phyloP scores from a whole-genome alignment of 2,888 invertebrate species.

The Blastobasis adustella region DNA sequence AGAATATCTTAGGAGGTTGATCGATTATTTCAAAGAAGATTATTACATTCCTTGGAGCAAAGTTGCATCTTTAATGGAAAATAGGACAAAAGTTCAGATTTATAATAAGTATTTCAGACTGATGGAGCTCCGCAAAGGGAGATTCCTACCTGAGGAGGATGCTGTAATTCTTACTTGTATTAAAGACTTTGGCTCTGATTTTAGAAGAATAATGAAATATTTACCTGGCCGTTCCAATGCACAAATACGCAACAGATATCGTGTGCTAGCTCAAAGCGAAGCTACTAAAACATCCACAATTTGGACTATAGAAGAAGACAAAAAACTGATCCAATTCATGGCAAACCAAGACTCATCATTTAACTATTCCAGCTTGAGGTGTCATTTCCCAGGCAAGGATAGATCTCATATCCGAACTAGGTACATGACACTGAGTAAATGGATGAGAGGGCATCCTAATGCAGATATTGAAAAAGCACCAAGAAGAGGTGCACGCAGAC shows the following conservation, averaged over 20 bases:
- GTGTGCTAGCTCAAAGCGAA: slow-evolving; percentile 50
- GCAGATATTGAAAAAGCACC: slow-evolving; percentile 25
- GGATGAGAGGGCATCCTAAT: slow-evolving; percentile 45
- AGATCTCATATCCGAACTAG: slow-evolving; percentile 73
- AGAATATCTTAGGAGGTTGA: slow-evolving; percentile 73
- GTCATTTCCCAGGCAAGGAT: slow-evolving; percentile 50
- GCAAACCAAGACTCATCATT: slow-evolving; percentile 46
- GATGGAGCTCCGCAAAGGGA: slow-evolving; percentile 69
- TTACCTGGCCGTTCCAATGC: slow-evolving; percentile 76
- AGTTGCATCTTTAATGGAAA: slow-evolving; percentile 77
- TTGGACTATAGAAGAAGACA: slow-evolving; percentile 79
- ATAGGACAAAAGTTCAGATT: slow-evolving; percentile 78
- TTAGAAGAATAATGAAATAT: slow-evolving; percentile 70
- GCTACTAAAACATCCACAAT: slow-evolving; percentile 47
- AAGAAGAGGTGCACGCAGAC: slow-evolving; percentile 21
- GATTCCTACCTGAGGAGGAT: slow-evolving; percentile 81
- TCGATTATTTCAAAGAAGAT: slow-evolving; percentile 78
- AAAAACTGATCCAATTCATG: slow-evolving; percentile 72
- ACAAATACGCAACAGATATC: slow-evolving; percentile 77
- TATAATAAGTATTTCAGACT: slow-evolving; percentile 72
- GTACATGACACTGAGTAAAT: slow-evolving; percentile 50
- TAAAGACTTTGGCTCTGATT: slow-evolving; percentile 76
- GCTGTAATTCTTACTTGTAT: slow-evolving; percentile 76
- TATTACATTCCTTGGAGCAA: slow-evolving; percentile 84
- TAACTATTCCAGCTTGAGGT: slow-evolving; percentile 53